Evolutionary conservation across 1,140 invertebrate species (phyloP).

Genomic region (Drosophila melanogaster): DNA sequence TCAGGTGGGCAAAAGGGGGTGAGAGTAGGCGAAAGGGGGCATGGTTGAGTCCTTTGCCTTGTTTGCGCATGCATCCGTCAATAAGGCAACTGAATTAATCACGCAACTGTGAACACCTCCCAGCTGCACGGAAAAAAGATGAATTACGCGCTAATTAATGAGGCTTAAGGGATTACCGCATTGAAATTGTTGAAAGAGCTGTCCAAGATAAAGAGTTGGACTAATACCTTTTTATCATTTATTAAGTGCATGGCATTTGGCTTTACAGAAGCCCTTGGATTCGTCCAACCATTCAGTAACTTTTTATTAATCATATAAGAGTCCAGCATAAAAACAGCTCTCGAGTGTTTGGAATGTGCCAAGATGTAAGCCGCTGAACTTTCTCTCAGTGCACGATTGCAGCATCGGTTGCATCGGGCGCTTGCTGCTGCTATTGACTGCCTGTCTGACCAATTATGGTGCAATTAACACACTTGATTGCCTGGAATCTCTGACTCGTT

Average conservation of each 20-base stretch:
- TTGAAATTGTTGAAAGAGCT: not conserved
- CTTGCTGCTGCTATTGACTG: conserved; percentile 51
- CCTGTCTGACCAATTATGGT: conserved; percentile 79
- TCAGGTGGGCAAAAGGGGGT: conserved; percentile 7
- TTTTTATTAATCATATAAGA: too few species aligned
- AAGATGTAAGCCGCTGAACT: too few species aligned
- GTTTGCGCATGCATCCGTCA: conserved; percentile 54
- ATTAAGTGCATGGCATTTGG: not conserved
- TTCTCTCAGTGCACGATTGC: conserved; percentile 15
- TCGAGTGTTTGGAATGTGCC: too few species aligned
- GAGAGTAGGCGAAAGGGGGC: too few species aligned
- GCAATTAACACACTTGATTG: conserved; percentile 82
- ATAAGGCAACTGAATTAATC: conserved; percentile 67
- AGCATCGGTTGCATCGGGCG: not conserved
- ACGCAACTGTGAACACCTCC: conserved; percentile 58
- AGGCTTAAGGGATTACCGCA: not conserved
- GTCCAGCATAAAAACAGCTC: too few species aligned
- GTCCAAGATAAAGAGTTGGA: not conserved
- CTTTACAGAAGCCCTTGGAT: too few species aligned
- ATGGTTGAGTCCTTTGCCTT: conserved; percentile 6
- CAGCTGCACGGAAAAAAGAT: not conserved
- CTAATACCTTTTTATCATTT: not conserved
- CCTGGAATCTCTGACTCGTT: conserved; percentile 56
- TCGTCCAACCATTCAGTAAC: too few species aligned
- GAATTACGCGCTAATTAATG: not conserved